Percentiles rank a stretch among this genome's conserved stretches.
Conservation (phyloP, 2,113 vertebrate genomes). For the Monopterus albus region DNA sequence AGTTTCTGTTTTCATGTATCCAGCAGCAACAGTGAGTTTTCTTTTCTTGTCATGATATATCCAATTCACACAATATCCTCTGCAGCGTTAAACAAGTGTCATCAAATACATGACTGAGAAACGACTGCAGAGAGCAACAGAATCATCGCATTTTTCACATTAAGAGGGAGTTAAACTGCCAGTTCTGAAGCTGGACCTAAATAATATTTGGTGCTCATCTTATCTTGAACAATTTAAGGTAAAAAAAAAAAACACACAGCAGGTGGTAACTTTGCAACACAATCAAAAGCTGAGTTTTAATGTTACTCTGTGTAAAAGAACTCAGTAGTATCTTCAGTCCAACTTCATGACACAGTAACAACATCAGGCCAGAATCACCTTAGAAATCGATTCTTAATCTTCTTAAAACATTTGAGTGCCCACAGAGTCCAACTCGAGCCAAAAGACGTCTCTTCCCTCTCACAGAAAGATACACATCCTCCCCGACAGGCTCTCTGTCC, state of each 20-base stretch:
- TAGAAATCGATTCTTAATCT: not conserved
- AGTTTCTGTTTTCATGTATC: slow-evolving; percentile 17
- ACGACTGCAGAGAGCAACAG: not conserved
- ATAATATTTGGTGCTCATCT: not conserved
- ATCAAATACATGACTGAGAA: not conserved
- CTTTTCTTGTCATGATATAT: slow-evolving; percentile 8
- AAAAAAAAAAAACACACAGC: no score
- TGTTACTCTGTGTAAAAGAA: not conserved
- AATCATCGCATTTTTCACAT: slow-evolving; percentile 19
- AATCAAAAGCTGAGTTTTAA: no score
- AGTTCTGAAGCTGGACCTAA: not conserved
- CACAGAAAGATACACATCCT: slow-evolving; percentile 6
- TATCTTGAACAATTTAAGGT: not conserved
- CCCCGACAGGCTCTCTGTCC: not conserved
- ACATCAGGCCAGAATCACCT: not conserved
- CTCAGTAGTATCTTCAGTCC: no score
- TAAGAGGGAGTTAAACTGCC: not conserved
- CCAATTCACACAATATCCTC: no score
- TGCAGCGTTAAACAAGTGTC: slow-evolving; percentile 5
- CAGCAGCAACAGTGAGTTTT: slow-evolving; percentile 34
- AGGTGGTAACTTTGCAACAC: no score
- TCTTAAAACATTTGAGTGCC: not conserved
- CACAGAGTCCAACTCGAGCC: not conserved
- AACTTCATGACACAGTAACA: not conserved
- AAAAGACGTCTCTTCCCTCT: not conserved